phyloP scores from a whole-genome alignment of 2,888 invertebrate genomes.

The Drosophila kambysellisi region DNA sequence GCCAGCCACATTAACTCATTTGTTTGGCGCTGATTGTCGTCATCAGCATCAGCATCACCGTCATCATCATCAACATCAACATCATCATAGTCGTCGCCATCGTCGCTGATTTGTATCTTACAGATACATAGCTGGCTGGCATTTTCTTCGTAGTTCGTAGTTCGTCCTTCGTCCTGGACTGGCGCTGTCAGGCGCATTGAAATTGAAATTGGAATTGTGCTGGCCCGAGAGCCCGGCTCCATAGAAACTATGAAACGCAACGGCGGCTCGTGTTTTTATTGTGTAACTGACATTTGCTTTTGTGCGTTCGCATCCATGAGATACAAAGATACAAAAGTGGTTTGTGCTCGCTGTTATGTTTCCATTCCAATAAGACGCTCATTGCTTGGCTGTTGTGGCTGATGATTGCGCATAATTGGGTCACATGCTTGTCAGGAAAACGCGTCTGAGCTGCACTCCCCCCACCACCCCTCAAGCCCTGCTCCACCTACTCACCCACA shows the following conservation, averaged over 20 bases:
- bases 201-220: constrained; percentile 69
- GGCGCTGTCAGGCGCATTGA: constrained; percentile 78
- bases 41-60: constrained; percentile 34
- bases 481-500: background rate
- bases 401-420: constrained; percentile 78
- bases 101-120: constrained; percentile 65
- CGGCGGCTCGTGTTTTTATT: constrained; percentile 62
- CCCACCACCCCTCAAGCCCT: background rate
- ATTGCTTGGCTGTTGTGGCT: constrained; percentile 37
- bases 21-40: constrained; percentile 75
- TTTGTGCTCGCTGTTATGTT: constrained; percentile 58
- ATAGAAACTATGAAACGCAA: constrained; percentile 39
- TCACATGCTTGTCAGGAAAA: constrained; percentile 79
- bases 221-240: constrained; percentile 13
- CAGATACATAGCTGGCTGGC: constrained; percentile 29
- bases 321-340: constrained; percentile 65
- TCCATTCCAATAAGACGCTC: constrained; percentile 52
- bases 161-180: constrained; percentile 52
- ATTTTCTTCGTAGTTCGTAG: constrained; percentile 14
- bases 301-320: constrained; percentile 52
- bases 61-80: constrained; percentile 34
- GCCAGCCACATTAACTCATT: constrained; percentile 73
- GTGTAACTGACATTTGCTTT: constrained; percentile 72
- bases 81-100: constrained; percentile 23
- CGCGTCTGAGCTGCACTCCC: constrained; percentile 18